Percentiles rank a stretch among this genome's conserved stretches.
These are phyloP conservation scores for Enteromius afrohamiltoni DNA, from an alignment of 2,797 vertebrate species.

Conservation along the genomic window DNA sequence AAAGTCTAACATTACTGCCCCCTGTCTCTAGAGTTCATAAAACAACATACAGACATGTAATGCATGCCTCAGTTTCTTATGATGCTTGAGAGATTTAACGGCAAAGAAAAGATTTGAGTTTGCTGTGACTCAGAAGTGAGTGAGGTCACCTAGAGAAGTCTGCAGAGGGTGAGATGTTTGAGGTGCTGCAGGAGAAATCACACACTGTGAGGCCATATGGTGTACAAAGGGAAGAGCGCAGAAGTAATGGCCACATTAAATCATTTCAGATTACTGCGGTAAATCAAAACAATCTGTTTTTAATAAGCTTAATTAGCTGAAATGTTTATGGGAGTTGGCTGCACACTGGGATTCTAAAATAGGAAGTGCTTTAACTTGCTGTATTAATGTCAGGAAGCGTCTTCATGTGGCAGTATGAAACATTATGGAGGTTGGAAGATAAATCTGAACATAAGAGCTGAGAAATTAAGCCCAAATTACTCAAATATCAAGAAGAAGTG, in stretches of 20 bases:
- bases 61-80: neutral
- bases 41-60: neutral
- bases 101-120: neutral
- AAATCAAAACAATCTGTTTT: slow-evolving; percentile 37
- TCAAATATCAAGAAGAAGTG: neutral
- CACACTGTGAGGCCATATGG: slow-evolving; percentile 55
- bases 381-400: neutral
- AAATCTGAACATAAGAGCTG: neutral
- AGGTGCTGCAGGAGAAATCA: slow-evolving; percentile 23
- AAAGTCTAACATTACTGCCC: neutral
- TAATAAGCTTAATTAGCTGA: slow-evolving; percentile 21
- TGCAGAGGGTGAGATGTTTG: slow-evolving; percentile 28
- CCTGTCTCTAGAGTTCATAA: neutral
- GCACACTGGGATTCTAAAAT: neutral
- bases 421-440: neutral
- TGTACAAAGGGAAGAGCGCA: slow-evolving; percentile 5
- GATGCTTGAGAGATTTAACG: neutral
- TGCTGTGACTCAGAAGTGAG: neutral
- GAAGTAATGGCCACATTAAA: slow-evolving; percentile 40
- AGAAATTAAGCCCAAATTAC: neutral
- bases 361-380: slow-evolving; percentile 3
- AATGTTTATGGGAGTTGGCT: slow-evolving; percentile 5
- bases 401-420: neutral
- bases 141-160: slow-evolving; percentile 28
- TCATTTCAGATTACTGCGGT: slow-evolving; percentile 28